Base-by-base conservation (phyloP, 2,797 vertebrate genomes). In the Cyclura pinguis region DNA sequence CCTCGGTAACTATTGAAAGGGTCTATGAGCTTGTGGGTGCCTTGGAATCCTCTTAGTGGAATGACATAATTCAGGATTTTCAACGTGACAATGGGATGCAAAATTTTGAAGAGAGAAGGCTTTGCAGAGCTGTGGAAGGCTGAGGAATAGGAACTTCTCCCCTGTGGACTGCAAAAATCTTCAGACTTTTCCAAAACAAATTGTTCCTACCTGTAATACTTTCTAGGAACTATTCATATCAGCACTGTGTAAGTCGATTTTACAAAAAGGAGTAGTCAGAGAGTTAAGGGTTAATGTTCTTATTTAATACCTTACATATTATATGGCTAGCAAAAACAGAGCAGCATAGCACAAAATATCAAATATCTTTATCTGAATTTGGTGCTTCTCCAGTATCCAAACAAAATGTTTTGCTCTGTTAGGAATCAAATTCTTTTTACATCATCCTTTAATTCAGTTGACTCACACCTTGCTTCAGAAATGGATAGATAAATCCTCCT, bases 11-110 rank as follows among this genome's bases (percentile, higher is more conserved):
- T 0, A 0, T 3, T 10, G 77, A 82, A 86, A 64, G 62, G 50
- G 32, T 77, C 84, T 86, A 18, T 84, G 29, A 50, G 84, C 52
- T 0, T 88, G 35, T 38, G 76, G 81, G 9, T 67, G 13, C 73
- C 87, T 73, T 91, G n/a, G 55, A 90, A 94, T 87, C 89, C 84
- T 76, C 92, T 78, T 89, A 76, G 78, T 73, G 38, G 76, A 89
- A 62, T 38, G 74, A 62, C 29, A 90, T 91, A 20, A 2, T 27
- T 86, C 77, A 27, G 0, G 6, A 92, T 88, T 91, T 80, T 64
- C 67, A 62, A 50, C 8, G 73, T 72, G 22, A 84, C 73, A 89
- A 85, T 78, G 73, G 88, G 67, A 55, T 84, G 74, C 10, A 80
- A n/a, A 32, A 42, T 72, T 84, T 84, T 80, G 35, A 84, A 89